Evolutionary conservation across 2,797 vertebrate species (phyloP).

Genomic region (Sorex maritimensis): DNA sequence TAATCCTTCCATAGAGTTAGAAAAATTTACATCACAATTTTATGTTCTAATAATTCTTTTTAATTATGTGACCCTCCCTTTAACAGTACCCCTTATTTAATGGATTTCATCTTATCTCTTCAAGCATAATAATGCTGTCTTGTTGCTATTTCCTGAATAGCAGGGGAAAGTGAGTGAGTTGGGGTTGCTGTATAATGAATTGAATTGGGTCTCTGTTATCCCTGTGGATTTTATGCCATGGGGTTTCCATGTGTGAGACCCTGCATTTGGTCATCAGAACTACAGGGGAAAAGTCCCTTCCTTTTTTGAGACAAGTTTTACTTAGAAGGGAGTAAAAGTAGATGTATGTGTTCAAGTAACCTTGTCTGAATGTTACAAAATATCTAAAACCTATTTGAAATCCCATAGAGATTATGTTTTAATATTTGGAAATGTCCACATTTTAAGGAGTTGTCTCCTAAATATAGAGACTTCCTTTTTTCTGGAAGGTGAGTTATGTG

Average conservation of each 20-base stretch:
- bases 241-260: no score
- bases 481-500: no score
- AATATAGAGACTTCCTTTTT: background rate
- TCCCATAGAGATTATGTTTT: background rate
- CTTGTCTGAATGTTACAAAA: background rate
- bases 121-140: background rate
- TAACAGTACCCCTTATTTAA: conserved; percentile 12
- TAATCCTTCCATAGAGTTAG: no score
- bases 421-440: background rate
- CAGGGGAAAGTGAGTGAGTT: background rate
- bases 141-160: background rate
- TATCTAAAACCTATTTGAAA: background rate
- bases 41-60: conserved; percentile 21
- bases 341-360: background rate
- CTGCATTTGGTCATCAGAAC: background rate
- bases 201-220: background rate
- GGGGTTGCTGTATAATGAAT: background rate
- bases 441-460: background rate
- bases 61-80: background rate
- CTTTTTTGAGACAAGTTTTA: background rate
- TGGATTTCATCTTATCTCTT: background rate
- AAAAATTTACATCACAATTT: background rate
- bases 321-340: background rate
- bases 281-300: background rate
- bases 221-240: background rate